phyloP scores from a whole-genome alignment of 2,113 vertebrate genomes.

The Misgurnus anguillicaudatus region DNA sequence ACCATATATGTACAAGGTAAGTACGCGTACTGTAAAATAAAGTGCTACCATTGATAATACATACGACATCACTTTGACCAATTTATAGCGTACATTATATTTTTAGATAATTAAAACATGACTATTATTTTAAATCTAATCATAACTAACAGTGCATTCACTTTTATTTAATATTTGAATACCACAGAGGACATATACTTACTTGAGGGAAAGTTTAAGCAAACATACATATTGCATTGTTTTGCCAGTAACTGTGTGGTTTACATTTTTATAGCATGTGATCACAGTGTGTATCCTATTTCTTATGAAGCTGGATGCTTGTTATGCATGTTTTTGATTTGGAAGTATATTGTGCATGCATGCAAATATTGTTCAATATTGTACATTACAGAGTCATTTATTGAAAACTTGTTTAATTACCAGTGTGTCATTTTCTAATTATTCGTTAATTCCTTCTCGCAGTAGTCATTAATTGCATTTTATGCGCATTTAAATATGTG shows the following conservation, averaged over 20 bases:
- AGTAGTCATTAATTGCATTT: slow-evolving; percentile 40
- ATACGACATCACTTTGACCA: too few species aligned
- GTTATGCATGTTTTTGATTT: slow-evolving; percentile 6
- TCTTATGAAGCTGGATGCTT: background rate
- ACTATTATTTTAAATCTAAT: too few species aligned
- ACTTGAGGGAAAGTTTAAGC: background rate
- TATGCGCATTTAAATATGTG: slow-evolving; percentile 17
- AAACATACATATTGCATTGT: background rate
- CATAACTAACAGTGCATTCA: too few species aligned
- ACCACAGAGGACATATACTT: background rate
- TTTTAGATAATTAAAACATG: too few species aligned
- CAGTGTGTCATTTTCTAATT: slow-evolving; percentile 38
- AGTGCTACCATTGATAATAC: too few species aligned
- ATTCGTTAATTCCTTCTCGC: slow-evolving; percentile 23
- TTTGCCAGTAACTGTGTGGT: background rate
- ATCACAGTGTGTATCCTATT: background rate
- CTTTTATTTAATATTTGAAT: background rate
- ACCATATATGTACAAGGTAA: too few species aligned
- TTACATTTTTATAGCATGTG: slow-evolving; percentile 1
- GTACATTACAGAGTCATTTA: slow-evolving; percentile 29
- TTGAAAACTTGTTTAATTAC: slow-evolving; percentile 35
- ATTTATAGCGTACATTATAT: too few species aligned
- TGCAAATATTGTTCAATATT: background rate
- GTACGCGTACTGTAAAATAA: too few species aligned
- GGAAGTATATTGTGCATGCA: background rate